Evolutionary conservation across 2,888 invertebrate species (phyloP).

Genomic region (Gisinianus flammeolus): DNA sequence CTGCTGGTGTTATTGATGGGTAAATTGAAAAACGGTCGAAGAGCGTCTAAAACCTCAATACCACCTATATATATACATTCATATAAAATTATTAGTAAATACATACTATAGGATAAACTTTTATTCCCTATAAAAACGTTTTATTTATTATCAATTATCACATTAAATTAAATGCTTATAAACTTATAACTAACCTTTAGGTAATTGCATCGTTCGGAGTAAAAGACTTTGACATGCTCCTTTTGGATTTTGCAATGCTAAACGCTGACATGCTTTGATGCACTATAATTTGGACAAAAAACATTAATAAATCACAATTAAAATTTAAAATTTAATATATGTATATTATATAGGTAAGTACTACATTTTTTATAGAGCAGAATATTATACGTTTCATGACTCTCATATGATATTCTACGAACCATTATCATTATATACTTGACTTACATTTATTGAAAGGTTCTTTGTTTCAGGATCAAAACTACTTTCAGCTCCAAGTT

Average conservation of each 20-base stretch:
- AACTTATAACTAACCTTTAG: background rate
- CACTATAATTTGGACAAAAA: constrained; percentile 2
- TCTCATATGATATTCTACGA: background rate
- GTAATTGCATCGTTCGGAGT: constrained; percentile 3
- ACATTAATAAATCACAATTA: background rate
- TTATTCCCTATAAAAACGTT: too few relatives aligned
- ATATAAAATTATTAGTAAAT: too few relatives aligned
- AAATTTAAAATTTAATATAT: constrained; percentile 4
- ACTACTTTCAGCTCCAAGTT: constrained; percentile 11
- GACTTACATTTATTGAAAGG: background rate
- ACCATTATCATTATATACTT: background rate
- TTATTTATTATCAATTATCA: background rate
- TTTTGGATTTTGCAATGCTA: constrained; percentile 12
- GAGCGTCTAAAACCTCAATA: background rate
- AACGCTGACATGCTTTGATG: background rate
- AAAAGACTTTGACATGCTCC: constrained; percentile 4
- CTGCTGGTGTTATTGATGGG: background rate
- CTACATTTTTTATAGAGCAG: background rate
- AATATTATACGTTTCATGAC: background rate
- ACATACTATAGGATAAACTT: too few relatives aligned
- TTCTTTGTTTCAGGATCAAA: background rate
- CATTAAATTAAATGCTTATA: background rate
- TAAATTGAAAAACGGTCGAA: background rate
- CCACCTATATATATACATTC: background rate
- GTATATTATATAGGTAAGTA: background rate